Evolutionary conservation across 2,888 invertebrate species (phyloP).

Genomic region (Flexamia atlantica): DNA sequence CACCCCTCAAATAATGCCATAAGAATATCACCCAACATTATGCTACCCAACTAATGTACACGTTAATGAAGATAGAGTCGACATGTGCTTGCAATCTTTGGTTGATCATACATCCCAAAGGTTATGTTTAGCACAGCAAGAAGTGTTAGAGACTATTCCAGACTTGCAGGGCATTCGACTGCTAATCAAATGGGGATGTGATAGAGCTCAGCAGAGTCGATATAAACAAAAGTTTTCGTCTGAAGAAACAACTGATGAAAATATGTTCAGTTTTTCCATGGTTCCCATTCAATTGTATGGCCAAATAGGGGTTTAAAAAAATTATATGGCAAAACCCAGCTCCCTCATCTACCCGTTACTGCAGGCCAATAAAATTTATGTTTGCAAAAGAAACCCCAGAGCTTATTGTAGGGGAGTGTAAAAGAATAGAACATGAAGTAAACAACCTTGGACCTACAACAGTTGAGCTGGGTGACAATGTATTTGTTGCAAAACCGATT

Average conservation of each 20-base stretch:
- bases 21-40: too few relatives aligned
- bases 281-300: slow-evolving; percentile 5
- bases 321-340: slow-evolving; percentile 29
- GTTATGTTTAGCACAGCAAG: not conserved
- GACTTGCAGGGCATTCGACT: not conserved
- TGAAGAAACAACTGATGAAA: slow-evolving; percentile 29
- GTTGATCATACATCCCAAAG: not conserved
- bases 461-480: not conserved
- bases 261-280: slow-evolving; percentile 34
- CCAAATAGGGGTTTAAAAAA: not conserved
- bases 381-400: slow-evolving; percentile 26
- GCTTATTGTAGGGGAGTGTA: slow-evolving; percentile 4
- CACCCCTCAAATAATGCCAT: slow-evolving; percentile 11
- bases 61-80: not conserved
- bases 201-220: slow-evolving; percentile 7
- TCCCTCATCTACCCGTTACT: slow-evolving; percentile 28
- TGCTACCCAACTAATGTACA: not conserved
- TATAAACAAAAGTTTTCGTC: slow-evolving; percentile 7
- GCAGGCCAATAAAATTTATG: slow-evolving; percentile 24
- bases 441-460: not conserved
- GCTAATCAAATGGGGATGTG: too few relatives aligned
- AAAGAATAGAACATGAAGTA: slow-evolving; percentile 12
- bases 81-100: not conserved
- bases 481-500: not conserved
- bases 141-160: not conserved